These are phyloP conservation scores for Hippopotamus amphibius DNA, from an alignment of 2,113 vertebrate genomes.

Conservation along the genomic window DNA sequence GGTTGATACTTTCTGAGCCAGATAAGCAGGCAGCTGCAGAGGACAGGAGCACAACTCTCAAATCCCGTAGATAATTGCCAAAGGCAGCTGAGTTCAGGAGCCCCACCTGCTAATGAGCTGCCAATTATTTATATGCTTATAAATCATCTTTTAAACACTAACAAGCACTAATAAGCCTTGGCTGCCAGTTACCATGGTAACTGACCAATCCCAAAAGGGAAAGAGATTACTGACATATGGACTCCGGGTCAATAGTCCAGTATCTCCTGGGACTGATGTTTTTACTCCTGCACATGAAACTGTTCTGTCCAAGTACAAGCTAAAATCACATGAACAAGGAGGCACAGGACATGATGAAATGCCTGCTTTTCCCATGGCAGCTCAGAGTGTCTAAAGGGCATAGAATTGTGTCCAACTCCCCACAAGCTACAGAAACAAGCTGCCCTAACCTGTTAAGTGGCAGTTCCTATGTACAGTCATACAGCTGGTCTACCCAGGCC, in stretches of 20 bases:
- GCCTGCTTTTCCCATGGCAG: neutral
- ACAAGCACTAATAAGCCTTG: conserved; percentile 75
- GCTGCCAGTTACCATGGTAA: conserved; percentile 76
- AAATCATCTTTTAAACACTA: conserved; percentile 82
- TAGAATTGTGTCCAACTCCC: conserved; percentile 63
- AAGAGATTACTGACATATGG: conserved; percentile 68
- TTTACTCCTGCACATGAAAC: conserved; percentile 52
- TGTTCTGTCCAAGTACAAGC: conserved; percentile 45
- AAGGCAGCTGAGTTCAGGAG: conserved; percentile 79
- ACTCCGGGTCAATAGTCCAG: conserved; percentile 67
- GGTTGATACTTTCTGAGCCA: conserved; percentile 53
- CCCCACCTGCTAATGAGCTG: conserved; percentile 79
- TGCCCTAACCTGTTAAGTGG: conserved; percentile 74
- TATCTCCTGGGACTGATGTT: conserved; percentile 47
- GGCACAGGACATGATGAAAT: conserved; percentile 57
- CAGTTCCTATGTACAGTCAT: conserved; percentile 70
- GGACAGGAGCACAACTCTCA: conserved; percentile 42
- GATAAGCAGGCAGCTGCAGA: conserved; percentile 51
- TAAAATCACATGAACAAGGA: conserved; percentile 66
- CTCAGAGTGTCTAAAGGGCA: conserved; percentile 61
- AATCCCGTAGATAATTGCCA: conserved; percentile 74
- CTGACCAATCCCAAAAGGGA: conserved; percentile 59
- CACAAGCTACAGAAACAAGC: conserved; percentile 56
- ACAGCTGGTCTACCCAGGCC: conserved; percentile 69
- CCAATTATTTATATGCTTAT: conserved; percentile 82